A percentile compares a stretch with the other conserved stretches of the same genome.
Evolutionary conservation across 2,113 vertebrate species (phyloP).

Genomic region (Scolopax mira): DNA sequence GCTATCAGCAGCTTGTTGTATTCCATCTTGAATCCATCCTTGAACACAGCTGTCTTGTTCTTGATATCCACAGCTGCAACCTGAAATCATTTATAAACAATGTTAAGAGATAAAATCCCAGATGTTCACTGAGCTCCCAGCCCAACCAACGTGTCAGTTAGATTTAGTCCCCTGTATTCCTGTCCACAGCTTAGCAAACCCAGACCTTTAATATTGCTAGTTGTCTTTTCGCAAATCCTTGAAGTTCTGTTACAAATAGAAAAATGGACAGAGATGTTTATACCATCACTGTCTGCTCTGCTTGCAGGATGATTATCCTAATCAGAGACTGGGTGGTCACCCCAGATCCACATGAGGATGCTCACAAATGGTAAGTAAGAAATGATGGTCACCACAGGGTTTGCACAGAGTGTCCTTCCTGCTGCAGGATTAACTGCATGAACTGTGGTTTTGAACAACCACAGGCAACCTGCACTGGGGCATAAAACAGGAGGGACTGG

Average conservation of each 20-base stretch:
- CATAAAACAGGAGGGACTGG: not conserved
- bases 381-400: not conserved
- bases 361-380: not conserved
- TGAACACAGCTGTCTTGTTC: conserved; percentile 87
- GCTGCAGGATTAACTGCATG: not conserved
- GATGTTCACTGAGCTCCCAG: not conserved
- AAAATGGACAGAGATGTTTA: not conserved
- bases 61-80: conserved; percentile 88
- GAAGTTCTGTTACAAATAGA: not conserved
- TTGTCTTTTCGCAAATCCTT: not conserved
- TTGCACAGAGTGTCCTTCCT: not conserved
- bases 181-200: not conserved
- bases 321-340: not conserved
- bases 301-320: not conserved
- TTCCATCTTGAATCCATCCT: conserved; percentile 93
- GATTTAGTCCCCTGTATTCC: not conserved
- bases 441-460: not conserved
- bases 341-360: not conserved
- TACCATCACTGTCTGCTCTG: not conserved
- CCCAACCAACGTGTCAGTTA: not conserved
- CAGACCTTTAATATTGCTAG: not conserved
- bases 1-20: conserved; percentile 95
- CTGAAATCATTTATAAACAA: conserved; percentile 70
- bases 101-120: not conserved
- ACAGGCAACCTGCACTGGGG: not conserved